Conservation (phyloP, 1,140 invertebrate genomes). For the Drosophila novamexicana region DNA sequence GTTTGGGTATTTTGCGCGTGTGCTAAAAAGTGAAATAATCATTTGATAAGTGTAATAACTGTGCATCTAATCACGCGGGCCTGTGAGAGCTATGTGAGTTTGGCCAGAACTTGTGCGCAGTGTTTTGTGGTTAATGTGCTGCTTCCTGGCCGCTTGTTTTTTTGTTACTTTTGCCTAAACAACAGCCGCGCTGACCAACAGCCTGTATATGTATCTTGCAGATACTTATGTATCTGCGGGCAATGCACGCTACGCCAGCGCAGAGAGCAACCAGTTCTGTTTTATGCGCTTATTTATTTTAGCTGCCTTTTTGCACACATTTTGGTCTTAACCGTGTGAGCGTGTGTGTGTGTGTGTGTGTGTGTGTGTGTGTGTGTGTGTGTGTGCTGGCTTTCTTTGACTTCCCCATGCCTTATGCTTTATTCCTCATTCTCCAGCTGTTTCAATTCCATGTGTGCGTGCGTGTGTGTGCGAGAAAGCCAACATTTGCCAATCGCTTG, state of each 20-base stretch:
- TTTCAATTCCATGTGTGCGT: conserved; percentile 9
- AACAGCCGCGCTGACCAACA: conserved; percentile 35
- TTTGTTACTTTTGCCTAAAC: conserved; percentile 57
- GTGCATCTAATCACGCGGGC: conserved; percentile 26
- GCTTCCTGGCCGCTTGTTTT: conserved; percentile 21
- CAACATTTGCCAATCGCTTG: conserved; percentile 71
- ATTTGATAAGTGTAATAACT: conserved; percentile 23
- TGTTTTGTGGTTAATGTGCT: conserved; percentile 7
- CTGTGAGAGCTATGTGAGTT: neutral
- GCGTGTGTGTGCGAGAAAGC: conserved; percentile 57
- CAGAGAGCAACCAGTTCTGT: conserved; percentile 65
- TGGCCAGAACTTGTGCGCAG: conserved; percentile 10
- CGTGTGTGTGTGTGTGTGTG: conserved; percentile 17
- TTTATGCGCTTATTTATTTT: conserved; percentile 67
- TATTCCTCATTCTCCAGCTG: conserved; percentile 33
- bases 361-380: conserved; percentile 12
- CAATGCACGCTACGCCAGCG: conserved; percentile 32
- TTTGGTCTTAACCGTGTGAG: conserved; percentile 30
- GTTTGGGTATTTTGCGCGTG: conserved; percentile 41
- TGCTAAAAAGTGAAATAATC: conserved; percentile 46
- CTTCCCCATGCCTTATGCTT: conserved; percentile 12
- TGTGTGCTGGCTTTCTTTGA: conserved; percentile 46
- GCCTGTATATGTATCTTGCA: conserved; percentile 54
- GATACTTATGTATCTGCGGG: conserved; percentile 57
- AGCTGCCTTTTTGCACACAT: conserved; percentile 70